Percentiles rank a stretch among this genome's conserved stretches.
These are phyloP conservation scores for Kryphioiulus occultus DNA, from an alignment of 2,888 invertebrate species.

Conservation along the genomic window DNA sequence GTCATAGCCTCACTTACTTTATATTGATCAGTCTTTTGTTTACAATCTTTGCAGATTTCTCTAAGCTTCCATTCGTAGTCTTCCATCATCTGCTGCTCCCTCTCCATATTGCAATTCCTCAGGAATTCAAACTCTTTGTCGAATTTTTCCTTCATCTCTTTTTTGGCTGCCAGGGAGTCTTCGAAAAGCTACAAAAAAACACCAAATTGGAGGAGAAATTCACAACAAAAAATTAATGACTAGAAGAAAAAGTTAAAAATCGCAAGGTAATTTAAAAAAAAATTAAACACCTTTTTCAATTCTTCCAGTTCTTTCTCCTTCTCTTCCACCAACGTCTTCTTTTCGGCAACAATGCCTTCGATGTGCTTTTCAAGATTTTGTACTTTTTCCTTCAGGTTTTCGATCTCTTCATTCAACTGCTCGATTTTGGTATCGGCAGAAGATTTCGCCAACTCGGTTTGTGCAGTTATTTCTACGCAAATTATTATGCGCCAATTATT, in stretches of 20 bases:
- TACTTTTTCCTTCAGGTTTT: slow-evolving; percentile 17
- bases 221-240: background rate
- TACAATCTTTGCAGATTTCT: slow-evolving; percentile 75
- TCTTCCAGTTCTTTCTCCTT: slow-evolving; percentile 22
- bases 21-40: slow-evolving; percentile 69
- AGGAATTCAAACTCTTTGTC: slow-evolving; percentile 69
- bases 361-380: background rate
- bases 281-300: slow-evolving; percentile 7
- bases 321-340: background rate
- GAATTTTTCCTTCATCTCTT: slow-evolving; percentile 47
- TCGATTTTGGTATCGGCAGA: background rate
- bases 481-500: background rate
- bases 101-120: slow-evolving; percentile 70
- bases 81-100: slow-evolving; percentile 76
- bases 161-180: background rate
- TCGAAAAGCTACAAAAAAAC: background rate
- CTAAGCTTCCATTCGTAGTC: slow-evolving; percentile 87
- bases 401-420: slow-evolving; percentile 3
- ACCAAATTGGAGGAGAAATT: background rate
- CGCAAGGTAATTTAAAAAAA: background rate
- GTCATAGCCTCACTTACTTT: slow-evolving; percentile 41
- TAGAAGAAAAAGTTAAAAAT: background rate
- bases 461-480: background rate
- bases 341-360: background rate
- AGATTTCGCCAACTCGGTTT: background rate